phyloP scores from a whole-genome alignment of 2,888 invertebrate species.

The Melitaea athalia region DNA sequence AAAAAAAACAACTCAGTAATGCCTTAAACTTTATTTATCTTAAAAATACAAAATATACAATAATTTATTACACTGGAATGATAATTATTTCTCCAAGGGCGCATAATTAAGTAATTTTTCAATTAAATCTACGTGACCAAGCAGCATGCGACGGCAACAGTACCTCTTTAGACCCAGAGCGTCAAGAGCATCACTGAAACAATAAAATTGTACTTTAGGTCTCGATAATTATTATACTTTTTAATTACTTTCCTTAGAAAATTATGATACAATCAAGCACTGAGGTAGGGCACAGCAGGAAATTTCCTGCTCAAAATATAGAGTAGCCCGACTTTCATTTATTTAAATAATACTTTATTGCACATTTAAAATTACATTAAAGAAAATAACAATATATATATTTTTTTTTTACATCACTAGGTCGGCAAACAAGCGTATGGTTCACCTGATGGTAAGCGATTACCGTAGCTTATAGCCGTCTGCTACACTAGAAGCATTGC shows the following conservation, averaged over 20 bases:
- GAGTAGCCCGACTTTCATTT: no score
- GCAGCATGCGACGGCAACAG: constrained; percentile 98
- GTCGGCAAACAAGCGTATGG: no score
- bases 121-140: constrained; percentile 99
- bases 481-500: no score
- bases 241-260: neutral
- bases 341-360: no score
- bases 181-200: constrained; percentile 95
- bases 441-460: no score
- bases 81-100: constrained; percentile 93
- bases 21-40: constrained; percentile 6
- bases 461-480: no score
- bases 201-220: constrained; percentile 6
- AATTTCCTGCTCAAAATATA: no score
- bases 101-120: constrained; percentile 99
- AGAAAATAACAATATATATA: no score
- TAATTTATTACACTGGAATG: constrained; percentile 7
- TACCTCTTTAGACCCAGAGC: constrained; percentile 97
- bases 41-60: constrained; percentile 10
- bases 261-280: neutral
- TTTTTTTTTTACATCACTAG: no score
- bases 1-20: neutral
- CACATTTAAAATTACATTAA: no score
- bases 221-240: neutral
- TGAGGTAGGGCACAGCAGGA: no score